Evolutionary conservation across 2,888 invertebrate genomes (phyloP), one percentile per base, ranked within the genome.

Genomic region (Scaptomyza tumidula): DNA sequence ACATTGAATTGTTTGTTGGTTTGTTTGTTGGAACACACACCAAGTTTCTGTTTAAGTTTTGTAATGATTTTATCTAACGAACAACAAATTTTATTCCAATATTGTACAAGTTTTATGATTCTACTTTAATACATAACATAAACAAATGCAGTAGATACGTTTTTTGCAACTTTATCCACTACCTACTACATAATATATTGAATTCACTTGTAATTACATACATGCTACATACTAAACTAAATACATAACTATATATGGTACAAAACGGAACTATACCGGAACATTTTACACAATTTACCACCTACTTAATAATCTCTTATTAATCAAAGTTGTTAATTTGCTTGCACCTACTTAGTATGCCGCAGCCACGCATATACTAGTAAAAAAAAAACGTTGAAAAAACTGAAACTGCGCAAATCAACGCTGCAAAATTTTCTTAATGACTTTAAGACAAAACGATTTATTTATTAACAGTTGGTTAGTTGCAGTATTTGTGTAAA

Each of bases 301-400:
- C 76, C 59, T 80, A 79, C 53, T 53, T 75, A 74, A 71, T 83
- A 70, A 81, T 80, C 75, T 82, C 75, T 78, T 85, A 85, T 76
- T 78, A 85, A 89, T 78, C 78, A 85, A 89, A 89, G 86, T 82
- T 88, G 88, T 91, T 92, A 54, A 78, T 91, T 92, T 92, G 92
- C 92, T 92, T 92, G 92, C 92, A 92, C 92, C 91, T 90, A 90
- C 89, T 90, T 90, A 91, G 91, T 92, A 92, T 92, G 92, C 92
- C 92, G 92, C 92, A 92, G 92, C 92, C 92, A 92, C 92, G 92
- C 92, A 92, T 92, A 75, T 83, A 89, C 54, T 59, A 70, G 68
- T 76, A 72, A 64, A 49, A 48, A 24, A 50, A n/a, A n/a, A n/a
- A n/a, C n/a, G n/a, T n/a, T n/a, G n/a, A n/a, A n/a, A n/a, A 35